Evolutionary conservation across 2,113 vertebrate genomes (phyloP), one percentile per base, ranked within the genome.

Genomic region (Brachypodius melanocephalos): DNA sequence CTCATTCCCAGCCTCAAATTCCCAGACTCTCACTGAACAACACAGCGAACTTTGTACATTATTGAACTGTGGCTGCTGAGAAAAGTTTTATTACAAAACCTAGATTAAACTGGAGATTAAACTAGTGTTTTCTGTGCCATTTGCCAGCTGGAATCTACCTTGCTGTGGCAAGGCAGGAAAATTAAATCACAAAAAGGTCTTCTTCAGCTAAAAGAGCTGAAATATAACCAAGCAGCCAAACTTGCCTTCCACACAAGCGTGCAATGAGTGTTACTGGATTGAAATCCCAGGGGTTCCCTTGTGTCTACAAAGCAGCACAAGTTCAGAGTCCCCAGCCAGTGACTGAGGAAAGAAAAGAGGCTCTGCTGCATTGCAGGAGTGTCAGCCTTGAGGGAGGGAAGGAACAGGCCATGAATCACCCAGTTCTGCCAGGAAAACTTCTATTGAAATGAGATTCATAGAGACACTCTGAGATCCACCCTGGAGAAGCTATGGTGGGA

Each of bases 61-160:
- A 88, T 42, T 73, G 71, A 72, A 71, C 85, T 83, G 63, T 79
- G 51, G 32, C 67, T 80, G 74, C 67, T 77, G 67, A 85, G 78
- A 63, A 62, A 58, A 43, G 63, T 62, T 97, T 83, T 83, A 71
- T 74, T 83, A 71, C 46, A 88, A 91, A 85, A 55, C 6, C 55
- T 46, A 79, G 34, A 89, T 94, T 42, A 85, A 95, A 61, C 36
- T 71, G 61, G 65, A 92, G 80, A 87, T 72, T 58, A 90, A 95
- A 75, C n/a, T 16, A 69, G 29, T 58, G 48, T 52, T 84, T 89
- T 84, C 54, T 63, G 25, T 61, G 42, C 58, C 73, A 76, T 38
- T 82, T 89, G 58, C 77, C 73, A 4, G 6, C 22, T 52, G 46
- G 69, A 78, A 87, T 74, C 52, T 63, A 52, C 45, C 65, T 82